These are phyloP conservation scores for Conistra vaccinii DNA, from an alignment of 2,888 invertebrate genomes.

Conservation along the genomic window DNA sequence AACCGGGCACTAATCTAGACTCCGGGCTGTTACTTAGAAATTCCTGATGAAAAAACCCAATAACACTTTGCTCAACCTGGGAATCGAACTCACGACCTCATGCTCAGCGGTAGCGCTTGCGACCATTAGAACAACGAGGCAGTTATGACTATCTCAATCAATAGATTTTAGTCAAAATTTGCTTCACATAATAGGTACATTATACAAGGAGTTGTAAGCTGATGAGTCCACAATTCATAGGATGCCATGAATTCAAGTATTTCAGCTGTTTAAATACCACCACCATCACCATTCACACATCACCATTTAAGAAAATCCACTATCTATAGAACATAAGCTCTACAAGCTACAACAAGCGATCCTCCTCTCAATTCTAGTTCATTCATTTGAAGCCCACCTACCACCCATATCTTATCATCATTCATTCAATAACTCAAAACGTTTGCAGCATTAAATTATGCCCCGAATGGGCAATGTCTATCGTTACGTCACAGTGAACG, in stretches of 20 bases:
- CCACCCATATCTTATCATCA: conserved; percentile 40
- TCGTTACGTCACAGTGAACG: conserved; percentile 63
- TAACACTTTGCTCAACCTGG: too few species aligned
- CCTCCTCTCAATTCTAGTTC: not conserved
- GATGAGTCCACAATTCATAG: too few species aligned
- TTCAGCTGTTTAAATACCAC: too few species aligned
- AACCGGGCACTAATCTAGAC: too few species aligned
- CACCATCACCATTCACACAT: too few species aligned
- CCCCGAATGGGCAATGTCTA: conserved; percentile 50
- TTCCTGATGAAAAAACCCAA: too few species aligned
- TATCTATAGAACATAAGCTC: not conserved
- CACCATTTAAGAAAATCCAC: not conserved
- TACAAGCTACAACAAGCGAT: not conserved
- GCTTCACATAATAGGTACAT: not conserved
- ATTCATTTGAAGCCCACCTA: conserved; percentile 26
- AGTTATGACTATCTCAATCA: too few species aligned
- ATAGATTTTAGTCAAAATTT: not conserved
- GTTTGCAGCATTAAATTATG: conserved; percentile 60
- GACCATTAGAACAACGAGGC: too few species aligned
- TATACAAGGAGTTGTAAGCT: not conserved
- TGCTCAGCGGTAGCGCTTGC: too few species aligned
- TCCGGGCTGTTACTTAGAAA: too few species aligned
- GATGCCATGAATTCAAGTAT: too few species aligned
- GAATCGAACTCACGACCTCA: too few species aligned
- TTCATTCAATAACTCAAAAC: conserved; percentile 62